Percentiles rank a stretch among this genome's conserved stretches.
These are phyloP conservation scores for Onychorhynchus coronatus DNA, from an alignment of 2,113 vertebrate genomes.

Conservation along the genomic window DNA sequence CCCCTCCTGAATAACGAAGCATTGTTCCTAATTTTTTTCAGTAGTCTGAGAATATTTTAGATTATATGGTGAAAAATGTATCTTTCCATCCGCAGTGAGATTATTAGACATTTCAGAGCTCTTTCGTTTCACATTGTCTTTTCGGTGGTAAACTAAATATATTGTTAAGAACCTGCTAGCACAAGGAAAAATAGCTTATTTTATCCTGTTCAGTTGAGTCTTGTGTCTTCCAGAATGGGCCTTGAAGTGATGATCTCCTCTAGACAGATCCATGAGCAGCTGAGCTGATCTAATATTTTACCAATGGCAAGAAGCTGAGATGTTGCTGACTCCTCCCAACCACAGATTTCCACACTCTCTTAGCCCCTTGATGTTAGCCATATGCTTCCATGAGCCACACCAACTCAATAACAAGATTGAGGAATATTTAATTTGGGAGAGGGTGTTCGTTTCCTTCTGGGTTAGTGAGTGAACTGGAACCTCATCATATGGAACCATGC, in stretches of 20 bases:
- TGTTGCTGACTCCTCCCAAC: neutral
- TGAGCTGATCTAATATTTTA: neutral
- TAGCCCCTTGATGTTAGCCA: neutral
- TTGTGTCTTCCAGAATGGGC: conserved; percentile 37
- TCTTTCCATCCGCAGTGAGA: neutral
- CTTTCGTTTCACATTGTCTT: neutral
- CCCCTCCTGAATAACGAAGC: neutral
- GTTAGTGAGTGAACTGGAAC: neutral
- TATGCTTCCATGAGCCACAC: neutral
- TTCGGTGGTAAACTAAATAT: neutral
- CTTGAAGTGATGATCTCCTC: neutral
- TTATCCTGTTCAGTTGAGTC: neutral
- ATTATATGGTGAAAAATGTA: neutral
- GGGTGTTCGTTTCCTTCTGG: neutral
- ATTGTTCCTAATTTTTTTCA: neutral
- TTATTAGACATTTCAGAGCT: neutral
- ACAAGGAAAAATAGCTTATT: conserved; percentile 12
- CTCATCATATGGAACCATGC: neutral
- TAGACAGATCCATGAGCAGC: neutral
- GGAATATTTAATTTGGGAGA: neutral
- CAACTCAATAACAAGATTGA: neutral
- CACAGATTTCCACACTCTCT: neutral
- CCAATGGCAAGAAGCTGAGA: neutral
- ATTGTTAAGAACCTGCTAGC: conserved; percentile 22
- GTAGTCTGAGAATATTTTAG: conserved; percentile 11